Evolutionary conservation across 1,140 invertebrate genomes (phyloP), one percentile per base, ranked within the genome.

Genomic region (Hirudo medicinalis): DNA sequence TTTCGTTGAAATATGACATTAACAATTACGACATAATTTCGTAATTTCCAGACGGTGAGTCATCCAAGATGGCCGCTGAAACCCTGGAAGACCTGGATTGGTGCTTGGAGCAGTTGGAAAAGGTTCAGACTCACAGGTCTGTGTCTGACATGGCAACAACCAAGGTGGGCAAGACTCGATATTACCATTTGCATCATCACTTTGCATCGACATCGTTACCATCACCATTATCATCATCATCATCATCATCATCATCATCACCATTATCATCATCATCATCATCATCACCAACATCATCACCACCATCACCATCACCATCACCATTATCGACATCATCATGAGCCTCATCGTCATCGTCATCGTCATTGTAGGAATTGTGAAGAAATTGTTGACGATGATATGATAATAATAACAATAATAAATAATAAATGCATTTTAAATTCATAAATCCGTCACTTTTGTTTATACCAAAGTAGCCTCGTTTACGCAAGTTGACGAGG

Each of bases 101-200:
- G 96, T 99, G 96, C 83, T 85, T 99, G 83, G 94, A 98, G 84
- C 95, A 98, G 84, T 84, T 99, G 83, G 95, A 99, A 85, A 97
- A 94, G 71, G 97, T 99, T 81, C 95, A 98, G 86, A 97, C 95
- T 66, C 94, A 98, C 85, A 88, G 94, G 79, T 97, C 93, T 77
- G 95, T 99, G 74, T 96, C 93, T 73, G 95, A 99, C 83, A 98
- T 99, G 95, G 96, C 96, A 76, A 96, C 95, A 67, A 89, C 92
- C 76, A 99, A 99, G 89, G 94, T 97, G 77, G 27, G 36, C 25
- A 63, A 27, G 5, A 15, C n/a, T n/a, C 60, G 17, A 5, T 13
- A 49, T 36, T 6, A 36, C 6, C 32, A 36, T 36, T 6, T 3
- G 2, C 32, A 57, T 57, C 54, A 57, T 57, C 57, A 63, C 17